Percentiles rank a stretch among this genome's conserved stretches.
These are phyloP conservation scores for Neotoxoptera formosana DNA, from an alignment of 1,140 invertebrate genomes.

Conservation along the genomic window DNA sequence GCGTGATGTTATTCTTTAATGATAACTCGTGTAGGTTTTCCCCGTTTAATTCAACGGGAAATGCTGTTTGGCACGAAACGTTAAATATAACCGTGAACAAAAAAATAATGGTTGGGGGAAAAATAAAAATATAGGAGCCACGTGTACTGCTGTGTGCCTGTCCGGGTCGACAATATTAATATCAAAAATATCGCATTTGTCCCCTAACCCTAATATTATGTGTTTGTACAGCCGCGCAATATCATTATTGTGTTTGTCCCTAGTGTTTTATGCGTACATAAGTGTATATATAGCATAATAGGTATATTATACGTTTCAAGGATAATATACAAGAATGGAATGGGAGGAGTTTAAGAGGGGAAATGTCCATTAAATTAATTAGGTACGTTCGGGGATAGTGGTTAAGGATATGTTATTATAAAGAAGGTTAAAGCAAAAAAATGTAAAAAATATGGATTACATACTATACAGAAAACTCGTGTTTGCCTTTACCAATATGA, in stretches of 20 bases:
- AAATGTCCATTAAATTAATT: conserved; percentile 47
- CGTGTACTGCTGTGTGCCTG: neutral
- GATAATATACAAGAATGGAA: conserved; percentile 20
- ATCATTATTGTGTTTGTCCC: conserved; percentile 53
- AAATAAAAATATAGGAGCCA: neutral
- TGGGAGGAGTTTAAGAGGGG: conserved; percentile 16
- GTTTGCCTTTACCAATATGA: neutral
- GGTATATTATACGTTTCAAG: conserved; percentile 6
- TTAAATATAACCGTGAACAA: neutral
- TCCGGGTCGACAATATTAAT: conserved; percentile 44
- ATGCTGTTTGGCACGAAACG: conserved; percentile 45
- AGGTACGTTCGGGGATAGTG: neutral
- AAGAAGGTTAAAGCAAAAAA: conserved; percentile 6
- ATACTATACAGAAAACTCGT: neutral
- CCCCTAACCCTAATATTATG: conserved; percentile 16
- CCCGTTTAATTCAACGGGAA: conserved; percentile 7
- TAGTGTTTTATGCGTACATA: conserved; percentile 40
- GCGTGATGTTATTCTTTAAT: conserved; percentile 46
- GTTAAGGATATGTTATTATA: neutral
- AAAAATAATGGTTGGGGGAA: conserved; percentile 8
- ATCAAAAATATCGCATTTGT: conserved; percentile 18
- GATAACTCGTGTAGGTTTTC: conserved; percentile 39
- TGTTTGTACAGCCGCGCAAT: conserved; percentile 43
- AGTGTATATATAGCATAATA: conserved; percentile 24
- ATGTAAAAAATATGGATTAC: neutral